Conservation (phyloP, 2,797 vertebrate species). For the Sorex maritimensis region DNA sequence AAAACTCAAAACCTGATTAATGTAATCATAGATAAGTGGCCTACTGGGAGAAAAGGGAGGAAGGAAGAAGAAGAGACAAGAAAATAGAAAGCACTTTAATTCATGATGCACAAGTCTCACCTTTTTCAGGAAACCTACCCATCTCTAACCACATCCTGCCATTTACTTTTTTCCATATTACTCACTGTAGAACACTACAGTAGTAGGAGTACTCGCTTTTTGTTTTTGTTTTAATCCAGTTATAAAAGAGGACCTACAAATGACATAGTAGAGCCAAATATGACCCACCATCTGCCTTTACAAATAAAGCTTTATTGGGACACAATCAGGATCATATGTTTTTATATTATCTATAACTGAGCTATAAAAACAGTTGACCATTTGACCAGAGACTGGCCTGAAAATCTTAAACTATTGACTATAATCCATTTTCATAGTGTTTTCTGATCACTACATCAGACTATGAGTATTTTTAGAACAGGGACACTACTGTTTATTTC, state of each 20-base stretch:
- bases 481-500: background rate
- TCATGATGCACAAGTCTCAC: background rate
- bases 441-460: background rate
- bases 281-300: background rate
- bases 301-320: slow-evolving; percentile 51
- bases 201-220: background rate
- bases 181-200: background rate
- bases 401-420: background rate
- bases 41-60: background rate
- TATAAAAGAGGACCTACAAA: background rate
- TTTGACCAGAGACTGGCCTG: background rate
- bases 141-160: background rate
- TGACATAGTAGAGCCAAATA: background rate
- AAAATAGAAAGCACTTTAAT: too few species aligned
- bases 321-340: background rate
- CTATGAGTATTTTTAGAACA: background rate
- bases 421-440: background rate
- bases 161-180: background rate
- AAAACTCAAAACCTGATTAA: background rate
- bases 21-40: background rate
- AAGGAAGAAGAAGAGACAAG: background rate
- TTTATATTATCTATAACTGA: background rate
- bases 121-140: slow-evolving; percentile 2
- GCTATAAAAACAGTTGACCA: background rate
- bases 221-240: background rate